These are phyloP conservation scores for Plagodis dolabraria DNA, from an alignment of 2,888 invertebrate genomes.

Conservation along the genomic window DNA sequence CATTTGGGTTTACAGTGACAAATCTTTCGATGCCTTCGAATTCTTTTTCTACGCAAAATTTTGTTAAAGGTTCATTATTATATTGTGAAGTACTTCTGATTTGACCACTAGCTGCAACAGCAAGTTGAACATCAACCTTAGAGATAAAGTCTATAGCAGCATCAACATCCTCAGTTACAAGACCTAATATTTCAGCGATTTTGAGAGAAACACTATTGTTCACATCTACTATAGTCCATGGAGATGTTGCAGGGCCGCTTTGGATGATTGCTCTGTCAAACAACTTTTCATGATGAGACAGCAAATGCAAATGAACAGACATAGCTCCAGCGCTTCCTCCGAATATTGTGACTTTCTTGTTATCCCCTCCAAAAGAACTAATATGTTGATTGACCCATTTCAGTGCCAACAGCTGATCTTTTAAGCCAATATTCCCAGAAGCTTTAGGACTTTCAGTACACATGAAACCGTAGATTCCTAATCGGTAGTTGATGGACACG, in stretches of 20 bases:
- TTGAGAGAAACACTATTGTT: conserved; percentile 16
- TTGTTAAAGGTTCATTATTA: conserved; percentile 17
- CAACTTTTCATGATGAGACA: conserved; percentile 41
- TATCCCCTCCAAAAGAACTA: conserved; percentile 51
- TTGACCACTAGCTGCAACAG: conserved; percentile 1
- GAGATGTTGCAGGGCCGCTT: conserved; percentile 30
- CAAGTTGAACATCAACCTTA: conserved; percentile 19
- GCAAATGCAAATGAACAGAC: conserved; percentile 44
- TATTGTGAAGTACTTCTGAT: conserved; percentile 13
- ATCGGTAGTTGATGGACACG: conserved; percentile 49
- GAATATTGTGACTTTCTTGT: conserved; percentile 43
- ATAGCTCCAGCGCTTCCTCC: conserved; percentile 50
- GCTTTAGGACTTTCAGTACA: conserved; percentile 45
- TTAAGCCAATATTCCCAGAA: conserved; percentile 52
- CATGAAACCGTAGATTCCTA: conserved; percentile 53
- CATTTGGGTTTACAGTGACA: conserved; percentile 21
- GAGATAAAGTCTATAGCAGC: conserved; percentile 29
- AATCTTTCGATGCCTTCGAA: conserved; percentile 31
- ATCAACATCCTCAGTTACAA: conserved; percentile 22
- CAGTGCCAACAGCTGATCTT: conserved; percentile 48
- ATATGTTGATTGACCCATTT: conserved; percentile 52
- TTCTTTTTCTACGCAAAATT: conserved; percentile 30
- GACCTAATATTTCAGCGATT: conserved; percentile 19
- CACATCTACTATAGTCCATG: conserved; percentile 9
- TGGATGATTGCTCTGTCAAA: conserved; percentile 40